phyloP scores from a whole-genome alignment of 2,888 invertebrate species.

The Trichacis sp. region DNA sequence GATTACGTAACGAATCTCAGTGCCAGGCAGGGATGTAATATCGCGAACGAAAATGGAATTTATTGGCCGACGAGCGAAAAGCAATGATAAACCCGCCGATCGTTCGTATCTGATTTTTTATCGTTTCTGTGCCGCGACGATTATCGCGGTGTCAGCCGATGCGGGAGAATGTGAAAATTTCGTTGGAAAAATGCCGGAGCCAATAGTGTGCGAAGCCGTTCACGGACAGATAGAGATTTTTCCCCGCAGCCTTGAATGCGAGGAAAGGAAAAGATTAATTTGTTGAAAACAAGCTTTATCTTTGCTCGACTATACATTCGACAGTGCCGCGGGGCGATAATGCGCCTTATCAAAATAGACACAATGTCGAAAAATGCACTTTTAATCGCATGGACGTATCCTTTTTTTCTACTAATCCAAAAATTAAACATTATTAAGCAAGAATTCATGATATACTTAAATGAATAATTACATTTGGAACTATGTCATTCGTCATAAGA shows the following conservation, averaged over 20 bases:
- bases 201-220: constrained; percentile 6
- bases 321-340: constrained; percentile 11
- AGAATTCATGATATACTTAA: too few relatives aligned
- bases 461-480: too few relatives aligned
- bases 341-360: constrained; percentile 16
- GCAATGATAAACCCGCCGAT: constrained; percentile 14
- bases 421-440: too few relatives aligned
- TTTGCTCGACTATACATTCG: too few relatives aligned
- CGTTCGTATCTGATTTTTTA: constrained; percentile 5
- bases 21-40: constrained; percentile 29
- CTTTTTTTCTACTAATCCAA: too few relatives aligned
- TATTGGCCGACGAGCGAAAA: constrained; percentile 23
- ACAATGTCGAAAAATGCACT: constrained; percentile 11
- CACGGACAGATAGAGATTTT: constrained; percentile 10
- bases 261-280: constrained; percentile 24
- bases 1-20: constrained; percentile 41
- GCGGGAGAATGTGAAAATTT: constrained; percentile 17
- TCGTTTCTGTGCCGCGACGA: not conserved
- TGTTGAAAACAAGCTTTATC: constrained; percentile 27
- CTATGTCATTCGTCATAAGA: too few relatives aligned
- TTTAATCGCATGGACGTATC: too few relatives aligned
- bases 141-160: not conserved
- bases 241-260: constrained; percentile 11
- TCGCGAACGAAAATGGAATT: constrained; percentile 31
- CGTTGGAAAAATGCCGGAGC: constrained; percentile 14